Base-by-base conservation (phyloP, 2,797 vertebrate genomes). In the Bradypodion ventrale region DNA sequence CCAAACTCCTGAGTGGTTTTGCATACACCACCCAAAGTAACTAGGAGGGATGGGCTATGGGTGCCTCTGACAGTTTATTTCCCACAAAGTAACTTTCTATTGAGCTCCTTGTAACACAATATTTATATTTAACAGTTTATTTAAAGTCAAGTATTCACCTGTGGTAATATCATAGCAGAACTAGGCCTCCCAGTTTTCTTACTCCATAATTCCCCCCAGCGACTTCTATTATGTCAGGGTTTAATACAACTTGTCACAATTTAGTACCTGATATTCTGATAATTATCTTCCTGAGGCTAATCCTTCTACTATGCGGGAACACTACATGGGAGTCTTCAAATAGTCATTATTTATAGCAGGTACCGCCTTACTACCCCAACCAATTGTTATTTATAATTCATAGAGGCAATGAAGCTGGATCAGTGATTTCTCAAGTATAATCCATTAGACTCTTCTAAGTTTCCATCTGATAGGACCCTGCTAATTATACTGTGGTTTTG, bases 241-340 rank as follows among this genome's bases (percentile, higher is more conserved):
- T 91, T 66, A 91, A 80, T 87, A 89, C 86, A 12, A 59, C 88
- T 93, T 89, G 84, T 93, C 90, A 82, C 68, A 65, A 62, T 87
- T 91, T 82, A 78, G 46, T 91, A 88, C 77, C 88, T 87, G 89
- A 89, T 89, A 87, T 19, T 86, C 86, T 32, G 65, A 86, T 92
- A 93, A 90, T 92, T 94, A 88, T 92, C 94, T 94, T 93, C 92
- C 87, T 68, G 82, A 87, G 83, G 76, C 87, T 93, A 94, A 94
- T 92, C 94, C 92, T 91, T 65, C 76, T 87, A 60, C 85, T 68
- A 66, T 65, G 32, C 80, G 87, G 93, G 89, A 90, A 84, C 85
- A 62, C 87, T 0, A 59, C 7, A 2, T 19, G 77, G 84, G 87
- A 90, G 85, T 52, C 89, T 86, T 88, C 88, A 91, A 94, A 90